A percentile compares a stretch with the other conserved stretches of the same genome.
Conservation (phyloP, 2,888 invertebrate species). For the Drosophila anomelani region DNA sequence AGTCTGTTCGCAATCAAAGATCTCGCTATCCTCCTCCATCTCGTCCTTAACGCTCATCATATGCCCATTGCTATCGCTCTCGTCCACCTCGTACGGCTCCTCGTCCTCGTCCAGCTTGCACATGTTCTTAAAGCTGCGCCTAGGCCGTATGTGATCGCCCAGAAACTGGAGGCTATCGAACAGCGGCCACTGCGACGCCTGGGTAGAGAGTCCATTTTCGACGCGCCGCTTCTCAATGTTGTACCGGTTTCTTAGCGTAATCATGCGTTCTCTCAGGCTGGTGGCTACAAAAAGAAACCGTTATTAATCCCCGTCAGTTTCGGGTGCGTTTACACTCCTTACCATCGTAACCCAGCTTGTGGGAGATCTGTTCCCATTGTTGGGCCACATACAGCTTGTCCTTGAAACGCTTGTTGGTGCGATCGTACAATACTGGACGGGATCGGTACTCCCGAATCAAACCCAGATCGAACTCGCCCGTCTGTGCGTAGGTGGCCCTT, state of each 20-base stretch:
- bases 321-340: conserved; percentile 53
- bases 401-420: conserved; percentile 81
- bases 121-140: conserved; percentile 82
- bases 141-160: conserved; percentile 83
- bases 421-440: conserved; percentile 84
- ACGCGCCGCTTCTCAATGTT: conserved; percentile 84
- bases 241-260: conserved; percentile 84
- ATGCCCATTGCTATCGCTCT: conserved; percentile 54
- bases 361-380: conserved; percentile 83
- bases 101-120: conserved; percentile 62
- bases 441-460: conserved; percentile 83
- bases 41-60: conserved; percentile 64
- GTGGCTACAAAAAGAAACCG: conserved; percentile 67
- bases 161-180: conserved; percentile 83
- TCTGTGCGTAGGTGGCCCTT: conserved; percentile 77
- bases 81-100: conserved; percentile 61
- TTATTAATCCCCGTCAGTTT: neutral
- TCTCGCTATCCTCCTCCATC: conserved; percentile 36
- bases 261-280: conserved; percentile 84
- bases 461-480: conserved; percentile 84
- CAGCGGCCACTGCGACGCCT: conserved; percentile 83
- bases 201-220: conserved; percentile 75
- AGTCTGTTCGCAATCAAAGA: conserved; percentile 59
- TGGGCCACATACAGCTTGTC: conserved; percentile 82
- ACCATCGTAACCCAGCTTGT: conserved; percentile 84